Evolutionary conservation across 2,797 vertebrate genomes (phyloP), one percentile per base, ranked within the genome.

Genomic region (Setipinna tenuifilis): DNA sequence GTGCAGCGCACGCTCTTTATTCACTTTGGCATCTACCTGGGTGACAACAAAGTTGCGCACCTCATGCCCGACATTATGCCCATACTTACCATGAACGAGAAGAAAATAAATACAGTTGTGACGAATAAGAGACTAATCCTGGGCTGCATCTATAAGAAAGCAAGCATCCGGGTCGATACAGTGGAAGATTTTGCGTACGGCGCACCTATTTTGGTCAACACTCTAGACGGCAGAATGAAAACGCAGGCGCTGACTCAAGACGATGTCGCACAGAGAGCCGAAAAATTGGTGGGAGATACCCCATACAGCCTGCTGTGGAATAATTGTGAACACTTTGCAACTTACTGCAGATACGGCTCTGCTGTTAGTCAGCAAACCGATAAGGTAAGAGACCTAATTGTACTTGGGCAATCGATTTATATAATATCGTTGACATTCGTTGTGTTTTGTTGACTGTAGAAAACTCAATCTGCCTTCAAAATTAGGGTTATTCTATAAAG

Each of bases 321-420:
- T 92, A 99, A 99, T 93, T 99, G 98, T 86, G 98, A 99, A 89
- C 98, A 99, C 93, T 99, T 98, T 82, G 98, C 96, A 75, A 99
- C 97, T 0, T 90, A 95, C 93, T 99, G 98, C 95, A 95, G 97
- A 87, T 99, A 98, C 19, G 97, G 96, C 31, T 87, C 92, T 21
- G 87, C 95, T 0, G 89, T 90, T 85, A 99, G 98, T 90, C 92
- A 92, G 85, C 98, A 99, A 89, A 97, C 97, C 0, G 97, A 99
- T 48, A 94, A 96, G 97, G 98, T 98, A 46, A 84, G 84, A 75
- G 35, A 6, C 19, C 16, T 50, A 48, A 28, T 2, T 25, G 10
- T 19, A 25, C 7, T 44, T 83, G 4, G 57, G 62, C 11, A 58
- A n/a, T 50, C 19, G 35, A 48, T 48, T 65, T 35, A 62, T n/a